Percentiles rank a stretch among this genome's conserved stretches.
Evolutionary conservation across 2,797 vertebrate genomes (phyloP).

Genomic region (Tenualosa thibaudeaui): DNA sequence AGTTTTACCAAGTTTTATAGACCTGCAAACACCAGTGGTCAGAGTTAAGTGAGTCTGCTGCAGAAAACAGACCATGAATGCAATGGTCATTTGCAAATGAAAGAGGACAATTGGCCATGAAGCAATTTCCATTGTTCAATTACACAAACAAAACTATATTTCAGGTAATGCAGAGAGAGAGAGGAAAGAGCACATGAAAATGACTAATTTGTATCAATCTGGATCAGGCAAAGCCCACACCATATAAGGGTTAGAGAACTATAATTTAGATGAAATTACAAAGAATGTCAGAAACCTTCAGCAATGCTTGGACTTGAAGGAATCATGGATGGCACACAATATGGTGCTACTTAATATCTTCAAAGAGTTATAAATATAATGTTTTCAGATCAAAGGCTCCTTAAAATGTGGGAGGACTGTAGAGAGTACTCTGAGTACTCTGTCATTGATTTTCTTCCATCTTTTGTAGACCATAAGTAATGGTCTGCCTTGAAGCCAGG

Average conservation of each 20-base stretch:
- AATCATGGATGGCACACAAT: not conserved
- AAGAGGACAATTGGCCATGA: too few species aligned
- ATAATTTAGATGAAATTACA: not conserved
- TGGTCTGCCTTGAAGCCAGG: not conserved
- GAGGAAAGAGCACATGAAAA: not conserved
- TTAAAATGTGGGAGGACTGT: not conserved
- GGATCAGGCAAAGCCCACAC: not conserved
- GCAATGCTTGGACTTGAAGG: not conserved
- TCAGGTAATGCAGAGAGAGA: not conserved
- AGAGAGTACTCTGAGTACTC: not conserved
- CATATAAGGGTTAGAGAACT: not conserved
- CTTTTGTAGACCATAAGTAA: not conserved
- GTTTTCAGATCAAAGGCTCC: slow-evolving; percentile 12
- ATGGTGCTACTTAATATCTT: not conserved
- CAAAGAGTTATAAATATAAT: not conserved
- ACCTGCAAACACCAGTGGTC: not conserved
- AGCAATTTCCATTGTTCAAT: not conserved
- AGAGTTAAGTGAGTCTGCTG: not conserved
- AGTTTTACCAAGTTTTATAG: not conserved
- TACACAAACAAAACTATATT: not conserved
- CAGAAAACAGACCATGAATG: not conserved
- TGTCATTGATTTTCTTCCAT: slow-evolving; percentile 3
- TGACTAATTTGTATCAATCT: not conserved
- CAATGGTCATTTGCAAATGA: too few species aligned
- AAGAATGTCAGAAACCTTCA: not conserved